Base-by-base conservation (phyloP, 2,113 vertebrate species). In the Xiphophorus maculatus region DNA sequence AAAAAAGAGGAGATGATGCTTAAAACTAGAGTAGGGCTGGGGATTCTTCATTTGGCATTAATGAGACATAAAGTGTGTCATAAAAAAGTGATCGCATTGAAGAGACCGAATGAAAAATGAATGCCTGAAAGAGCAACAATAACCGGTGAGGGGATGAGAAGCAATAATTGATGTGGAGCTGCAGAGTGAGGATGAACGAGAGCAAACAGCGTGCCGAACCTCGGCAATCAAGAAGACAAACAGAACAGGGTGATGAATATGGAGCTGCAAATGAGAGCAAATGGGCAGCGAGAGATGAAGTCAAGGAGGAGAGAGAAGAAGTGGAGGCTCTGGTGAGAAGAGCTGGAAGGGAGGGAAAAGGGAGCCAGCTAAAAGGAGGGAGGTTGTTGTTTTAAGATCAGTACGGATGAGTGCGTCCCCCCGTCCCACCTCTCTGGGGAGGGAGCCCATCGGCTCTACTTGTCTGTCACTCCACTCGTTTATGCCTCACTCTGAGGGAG, bases 331-430 rank as follows among this genome's bases (percentile, higher is more conserved):
- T 33, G 65, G 80, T 54, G 76, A 69, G 27, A 32, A 65, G 78
- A 61, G 73, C 64, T 35, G 77, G 77, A 73, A 54, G 60, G 74
- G 68, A 35, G n/a, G 22, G 35, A 65, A 70, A 73, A 71, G 64
- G 0, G 37, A 77, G 80, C 69, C 69, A 71, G 82, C 69, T 14
- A 27, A 67, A 73, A 82, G 61, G 72, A 77, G 71, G 75, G 82
- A 77, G 87, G 89, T 77, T 93, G 93, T 94, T 94, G 93, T 94
- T 95, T 95, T 94, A 94, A 94, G 92, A 95, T 94, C 93, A 94
- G 91, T 86, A 87, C 84, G 93, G 93, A 94, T 94, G 94, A 94
- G 85, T 91, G 91, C 89, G 5, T 89, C 71, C 73, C 80, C 69
- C 71, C 10, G 35, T 37, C 35, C 35, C 73, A 79, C 69, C 77